Evolutionary conservation across 2,888 invertebrate species (phyloP).

Genomic region (Callyntrura sp.): DNA sequence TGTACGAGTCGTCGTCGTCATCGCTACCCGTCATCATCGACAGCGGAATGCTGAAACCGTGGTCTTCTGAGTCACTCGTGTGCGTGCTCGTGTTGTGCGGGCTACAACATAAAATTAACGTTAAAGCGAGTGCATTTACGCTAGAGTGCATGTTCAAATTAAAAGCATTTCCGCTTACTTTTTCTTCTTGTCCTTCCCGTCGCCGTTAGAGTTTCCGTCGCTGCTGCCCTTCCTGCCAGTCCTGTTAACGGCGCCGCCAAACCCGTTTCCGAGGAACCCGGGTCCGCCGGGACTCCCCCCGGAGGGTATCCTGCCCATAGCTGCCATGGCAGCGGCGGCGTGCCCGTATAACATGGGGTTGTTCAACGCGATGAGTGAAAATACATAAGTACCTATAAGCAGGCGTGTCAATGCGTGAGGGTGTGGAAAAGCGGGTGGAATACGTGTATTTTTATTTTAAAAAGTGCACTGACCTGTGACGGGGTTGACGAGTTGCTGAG

Average conservation of each 20-base stretch:
- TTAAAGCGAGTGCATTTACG: too few relatives aligned
- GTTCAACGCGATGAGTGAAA: constrained; percentile 87
- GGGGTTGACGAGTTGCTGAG: constrained; percentile 71
- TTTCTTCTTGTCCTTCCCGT: constrained; percentile 65
- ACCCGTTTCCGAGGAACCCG: constrained; percentile 64
- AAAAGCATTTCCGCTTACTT: constrained; percentile 30
- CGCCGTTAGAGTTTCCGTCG: constrained; percentile 37
- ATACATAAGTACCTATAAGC: too few relatives aligned
- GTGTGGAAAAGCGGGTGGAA: constrained; percentile 85
- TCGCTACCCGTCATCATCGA: constrained; percentile 83
- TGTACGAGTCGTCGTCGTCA: constrained; percentile 85
- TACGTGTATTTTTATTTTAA: background rate
- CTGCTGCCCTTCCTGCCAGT: background rate
- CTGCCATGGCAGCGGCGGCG: constrained; percentile 76
- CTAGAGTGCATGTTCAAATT: too few relatives aligned
- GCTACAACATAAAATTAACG: constrained; percentile 5
- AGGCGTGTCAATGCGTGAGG: too few relatives aligned
- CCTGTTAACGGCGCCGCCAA: constrained; percentile 39
- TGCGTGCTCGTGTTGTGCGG: constrained; percentile 31
- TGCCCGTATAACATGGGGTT: constrained; percentile 77
- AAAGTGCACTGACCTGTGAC: constrained; percentile 50
- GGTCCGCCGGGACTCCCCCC: constrained; percentile 80
- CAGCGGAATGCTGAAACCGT: constrained; percentile 81
- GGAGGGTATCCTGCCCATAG: constrained; percentile 85
- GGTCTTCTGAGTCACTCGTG: constrained; percentile 63